Base-by-base conservation (phyloP, 2,888 invertebrate genomes). In the Aphodius sticticus region DNA sequence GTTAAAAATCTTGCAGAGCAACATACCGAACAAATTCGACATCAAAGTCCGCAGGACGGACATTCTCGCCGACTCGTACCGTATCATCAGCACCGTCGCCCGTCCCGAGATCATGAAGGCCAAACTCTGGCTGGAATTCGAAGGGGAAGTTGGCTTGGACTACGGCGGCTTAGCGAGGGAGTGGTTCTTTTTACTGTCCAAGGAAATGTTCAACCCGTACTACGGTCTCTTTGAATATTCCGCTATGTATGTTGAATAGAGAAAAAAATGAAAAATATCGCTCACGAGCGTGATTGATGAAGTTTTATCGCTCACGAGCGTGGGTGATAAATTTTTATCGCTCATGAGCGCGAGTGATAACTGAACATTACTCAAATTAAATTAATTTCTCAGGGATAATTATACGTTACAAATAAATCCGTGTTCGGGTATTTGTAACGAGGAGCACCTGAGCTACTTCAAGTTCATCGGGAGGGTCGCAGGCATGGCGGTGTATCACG, bases 141-240 rank as follows among this genome's bases (percentile, higher is more conserved):
- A 99, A 88, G 97, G 97, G 3, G 99, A 99, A 91, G 96, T 97
- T 70, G 99, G 99, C 15, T 89, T 94, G 90, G 99, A 99, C 90
- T 99, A 99, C 90, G 99, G 99, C 79, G 99, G 99, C 15, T 92
- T 99, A 77, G 97, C 98, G 0, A 92, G 99, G 81, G 99, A 99
- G 90, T 99, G 99, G 98, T 99, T 99, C 92, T 99, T 98, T 92
- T 92, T 99, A 36, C 91, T 99, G 12, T 99, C 99, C 0, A 98
- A 98, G 90, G 99, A 99, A 92, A 99, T 99, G 98, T 99, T 99
- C 91, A 99, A 99, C 92, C 99, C 99, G 0, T 99, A 99, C 90
- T 99, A 99, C 90, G 99, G 99, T 0, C 92, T 99, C 78, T 99
- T 99, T 91, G 99, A 99, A 90, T 99, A 99, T 92, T 99, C 99